Base-by-base conservation (phyloP, 2,888 invertebrate genomes). In the Drosophila anomelani region DNA sequence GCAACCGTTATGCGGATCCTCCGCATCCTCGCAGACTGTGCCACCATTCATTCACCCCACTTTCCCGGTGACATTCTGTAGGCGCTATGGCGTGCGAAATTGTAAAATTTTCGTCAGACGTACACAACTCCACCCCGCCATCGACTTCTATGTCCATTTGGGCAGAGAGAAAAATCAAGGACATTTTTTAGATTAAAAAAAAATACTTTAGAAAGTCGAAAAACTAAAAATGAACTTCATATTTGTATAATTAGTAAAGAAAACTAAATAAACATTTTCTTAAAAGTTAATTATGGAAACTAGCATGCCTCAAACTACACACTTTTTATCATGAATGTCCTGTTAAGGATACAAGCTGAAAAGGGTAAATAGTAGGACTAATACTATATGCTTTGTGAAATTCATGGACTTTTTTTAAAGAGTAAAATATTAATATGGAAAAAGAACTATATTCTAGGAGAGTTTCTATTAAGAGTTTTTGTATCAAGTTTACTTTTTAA, bases 11-110 rank as follows among this genome's bases (percentile, higher is more conserved):
- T 51, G 51, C 34, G 51, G 51, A 51, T 51, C 51, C 51, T 46
- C 20, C n/a, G 26, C 13, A 6, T 34, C 53, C 46, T 23, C 29
- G 46, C 54, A 57, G 58, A 68, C 59, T 20, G 36, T 20, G 36
- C 51, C 71, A 43, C 56, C 75, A 72, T 75, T 32, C 51, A 56
- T 66, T 67, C 57, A 39, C 47, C 71, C 20, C 57, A 61, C 61
- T 58, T 62, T 80, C 67, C 77, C 75, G 74, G 68, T 79, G 85
- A 84, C 82, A 85, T 87, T 84, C 79, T 73, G 82, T 84, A 84
- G 84, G 84, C 84, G 84, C 89, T 88, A 84, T 79, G 84, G 84
- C 89, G 84, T 84, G 84, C 84, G 84, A 88, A 84, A 84, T 84
- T 84, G 84, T 88, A 88, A 81, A 88, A 88, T 86, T 86, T 81